phyloP scores from a whole-genome alignment of 2,888 invertebrate species.

The Brenthis hecate region DNA sequence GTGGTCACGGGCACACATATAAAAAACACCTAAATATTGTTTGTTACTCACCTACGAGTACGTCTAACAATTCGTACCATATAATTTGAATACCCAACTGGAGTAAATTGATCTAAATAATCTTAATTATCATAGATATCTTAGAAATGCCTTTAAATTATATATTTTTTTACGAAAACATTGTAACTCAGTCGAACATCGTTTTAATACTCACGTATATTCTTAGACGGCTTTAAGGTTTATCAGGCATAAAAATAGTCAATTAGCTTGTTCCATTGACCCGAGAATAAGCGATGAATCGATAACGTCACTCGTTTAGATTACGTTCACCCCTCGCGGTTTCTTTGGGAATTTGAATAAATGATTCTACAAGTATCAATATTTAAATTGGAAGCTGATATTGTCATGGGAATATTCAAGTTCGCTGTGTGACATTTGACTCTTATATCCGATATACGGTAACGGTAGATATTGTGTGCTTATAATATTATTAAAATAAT shows the following conservation, averaged over 20 bases:
- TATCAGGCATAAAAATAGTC: constrained; percentile 42
- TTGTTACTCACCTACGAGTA: no score
- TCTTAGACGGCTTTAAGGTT: constrained; percentile 3
- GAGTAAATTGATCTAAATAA: no score
- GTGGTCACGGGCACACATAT: no score
- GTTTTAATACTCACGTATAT: background rate
- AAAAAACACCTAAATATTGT: no score
- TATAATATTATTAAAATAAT: no score
- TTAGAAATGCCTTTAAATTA: background rate
- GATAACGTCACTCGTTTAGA: constrained; percentile 28
- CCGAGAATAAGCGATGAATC: constrained; percentile 30
- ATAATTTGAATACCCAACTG: no score
- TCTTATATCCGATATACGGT: background rate
- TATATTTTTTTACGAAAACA: constrained; percentile 5
- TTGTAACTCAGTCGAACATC: background rate
- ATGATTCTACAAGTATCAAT: constrained; percentile 21
- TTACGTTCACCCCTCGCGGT: constrained; percentile 27
- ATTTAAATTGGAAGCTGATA: background rate
- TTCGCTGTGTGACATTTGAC: background rate
- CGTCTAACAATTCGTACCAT: no score
- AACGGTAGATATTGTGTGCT: no score
- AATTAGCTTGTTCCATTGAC: constrained; percentile 39
- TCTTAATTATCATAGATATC: no score
- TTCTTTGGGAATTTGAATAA: constrained; percentile 29
- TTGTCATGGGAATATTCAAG: background rate